Evolutionary conservation across 2,113 vertebrate genomes (phyloP).

Genomic region (Semnornis frantzii): DNA sequence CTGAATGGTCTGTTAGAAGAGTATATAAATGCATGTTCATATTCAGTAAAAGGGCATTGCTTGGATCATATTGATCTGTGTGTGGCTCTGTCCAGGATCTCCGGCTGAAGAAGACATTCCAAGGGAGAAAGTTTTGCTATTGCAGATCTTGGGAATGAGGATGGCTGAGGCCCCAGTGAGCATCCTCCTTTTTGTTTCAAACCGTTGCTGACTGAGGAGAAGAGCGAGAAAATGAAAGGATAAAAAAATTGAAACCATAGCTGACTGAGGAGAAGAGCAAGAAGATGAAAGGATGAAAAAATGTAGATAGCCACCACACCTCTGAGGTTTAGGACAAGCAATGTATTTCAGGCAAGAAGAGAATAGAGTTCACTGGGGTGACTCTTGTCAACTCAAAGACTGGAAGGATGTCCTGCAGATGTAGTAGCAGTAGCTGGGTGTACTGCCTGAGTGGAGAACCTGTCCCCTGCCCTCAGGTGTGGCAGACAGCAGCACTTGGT

Average conservation of each 20-base stretch:
- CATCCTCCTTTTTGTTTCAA: not conserved
- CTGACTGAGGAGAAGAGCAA: not conserved
- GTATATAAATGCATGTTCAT: too few species aligned
- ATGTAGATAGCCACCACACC: not conserved
- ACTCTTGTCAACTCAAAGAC: not conserved
- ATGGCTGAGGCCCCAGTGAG: not conserved
- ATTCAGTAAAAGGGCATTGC: too few species aligned
- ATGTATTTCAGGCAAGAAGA: too few species aligned
- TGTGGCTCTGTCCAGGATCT: too few species aligned
- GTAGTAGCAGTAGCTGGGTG: accelerated
- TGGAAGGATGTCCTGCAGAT: not conserved
- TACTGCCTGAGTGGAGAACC: not conserved
- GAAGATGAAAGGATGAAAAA: not conserved
- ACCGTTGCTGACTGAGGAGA: not conserved
- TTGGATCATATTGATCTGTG: too few species aligned
- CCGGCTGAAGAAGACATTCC: too few species aligned
- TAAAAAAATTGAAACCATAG: too few species aligned
- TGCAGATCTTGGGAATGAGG: accelerated
- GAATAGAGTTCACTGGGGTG: not conserved
- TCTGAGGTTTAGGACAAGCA: not conserved
- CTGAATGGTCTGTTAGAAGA: too few species aligned
- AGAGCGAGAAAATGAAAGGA: not conserved
- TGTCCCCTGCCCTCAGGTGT: accelerated
- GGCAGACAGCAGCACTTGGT: not conserved
- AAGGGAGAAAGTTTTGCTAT: too few species aligned